Base-by-base conservation (phyloP, 2,888 invertebrate species). In the Apodemia hepburni region DNA sequence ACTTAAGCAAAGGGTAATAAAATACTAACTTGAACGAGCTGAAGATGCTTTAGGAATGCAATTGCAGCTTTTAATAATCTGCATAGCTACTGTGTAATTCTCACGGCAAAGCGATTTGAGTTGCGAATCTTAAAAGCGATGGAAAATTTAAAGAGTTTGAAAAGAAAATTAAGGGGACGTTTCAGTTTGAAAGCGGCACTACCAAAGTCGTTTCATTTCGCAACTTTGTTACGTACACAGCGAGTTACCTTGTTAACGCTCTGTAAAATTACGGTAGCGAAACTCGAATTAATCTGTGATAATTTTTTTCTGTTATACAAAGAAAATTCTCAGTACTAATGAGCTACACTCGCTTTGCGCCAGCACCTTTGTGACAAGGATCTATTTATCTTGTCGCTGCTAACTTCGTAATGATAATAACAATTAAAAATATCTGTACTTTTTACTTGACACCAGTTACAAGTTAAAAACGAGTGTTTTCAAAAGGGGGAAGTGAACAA, bases 241-340 rank as follows among this genome's bases (percentile, higher is more conserved):
- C 72, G 78, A 86, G 81, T 85, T 87, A 83, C 80, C 82, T 88
- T 84, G 83, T 87, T 90, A 89, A 84, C 83, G 78, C 76, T 72
- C 72, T 71, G 74, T 77, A 82, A 84, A 84, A 82, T 83, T 79
- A 79, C 78, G 74, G 72, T 78, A 79, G 76, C 79, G 76, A 77
- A 78, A 82, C 77, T 81, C 71, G 77, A 84, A 86, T 83, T 84
- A 83, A 85, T 83, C 79, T 79, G 76, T 68, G 65, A 74, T 71
- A 70, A 72, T 77, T 78, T 78, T 80, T 82, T 80, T 75, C 70
- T 68, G 70, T 72, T 75, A 72, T 72, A 75, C 72, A 79, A 82
- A 79, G 76, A 71, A 75, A 78, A 76, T 78, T 80, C 76, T 70
- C 73, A 65, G 71, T 74, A 72, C 81, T 88, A 87, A 87, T 87